Percentiles rank a stretch among this genome's conserved stretches.
Evolutionary conservation across 2,797 vertebrate species (phyloP).

Genomic region (Coilia nasus): DNA sequence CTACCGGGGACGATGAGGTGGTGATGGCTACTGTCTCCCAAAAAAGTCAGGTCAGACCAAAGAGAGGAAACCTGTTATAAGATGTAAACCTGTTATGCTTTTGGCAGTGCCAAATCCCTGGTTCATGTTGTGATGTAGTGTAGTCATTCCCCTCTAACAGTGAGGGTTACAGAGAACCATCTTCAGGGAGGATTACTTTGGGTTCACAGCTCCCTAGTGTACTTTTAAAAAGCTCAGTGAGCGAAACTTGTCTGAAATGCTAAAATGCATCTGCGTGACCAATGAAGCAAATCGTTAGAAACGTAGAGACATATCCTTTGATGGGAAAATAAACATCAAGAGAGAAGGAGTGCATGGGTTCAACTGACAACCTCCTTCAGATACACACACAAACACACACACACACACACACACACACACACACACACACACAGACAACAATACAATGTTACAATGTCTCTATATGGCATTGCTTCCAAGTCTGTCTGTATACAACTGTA

Average conservation of each 20-base stretch:
- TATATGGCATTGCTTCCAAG: neutral
- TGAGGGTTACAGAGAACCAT: too few species aligned
- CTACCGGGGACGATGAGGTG: neutral
- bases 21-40: neutral
- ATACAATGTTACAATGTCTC: neutral
- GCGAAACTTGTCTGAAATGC: neutral
- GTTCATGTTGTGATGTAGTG: too few species aligned
- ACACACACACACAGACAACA: conserved; percentile 9
- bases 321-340: neutral
- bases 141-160: too few species aligned
- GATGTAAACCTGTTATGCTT: too few species aligned
- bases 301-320: neutral
- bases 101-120: too few species aligned
- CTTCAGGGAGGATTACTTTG: too few species aligned
- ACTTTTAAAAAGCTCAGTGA: too few species aligned
- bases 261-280: neutral
- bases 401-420: neutral
- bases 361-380: neutral
- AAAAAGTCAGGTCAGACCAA: neutral
- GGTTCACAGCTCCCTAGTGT: too few species aligned
- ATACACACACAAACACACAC: neutral
- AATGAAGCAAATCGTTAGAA: neutral
- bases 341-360: neutral
- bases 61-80: neutral
- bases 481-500: neutral